Percentiles rank a stretch among this genome's conserved stretches.
Conservation (phyloP, 2,888 invertebrate genomes). For the Andrena marginata region DNA sequence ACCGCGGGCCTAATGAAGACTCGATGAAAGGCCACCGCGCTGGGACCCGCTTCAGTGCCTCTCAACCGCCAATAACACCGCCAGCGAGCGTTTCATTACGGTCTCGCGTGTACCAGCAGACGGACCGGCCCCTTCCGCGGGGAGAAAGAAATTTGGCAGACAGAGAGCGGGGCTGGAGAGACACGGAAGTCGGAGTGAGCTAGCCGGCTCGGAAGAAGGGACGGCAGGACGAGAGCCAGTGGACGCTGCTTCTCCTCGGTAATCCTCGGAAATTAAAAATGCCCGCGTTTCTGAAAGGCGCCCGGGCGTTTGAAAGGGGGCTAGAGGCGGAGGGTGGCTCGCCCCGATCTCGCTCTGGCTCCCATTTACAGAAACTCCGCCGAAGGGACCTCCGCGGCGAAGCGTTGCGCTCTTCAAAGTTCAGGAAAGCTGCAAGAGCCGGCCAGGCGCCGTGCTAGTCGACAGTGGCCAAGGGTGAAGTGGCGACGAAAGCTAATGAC, state of each 20-base stretch:
- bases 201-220: conserved; percentile 8
- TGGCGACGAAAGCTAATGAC: conserved; percentile 63
- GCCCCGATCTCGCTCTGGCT: conserved; percentile 61
- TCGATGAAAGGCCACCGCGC: conserved; percentile 83
- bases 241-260: conserved; percentile 53
- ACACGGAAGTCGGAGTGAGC: background rate
- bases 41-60: conserved; percentile 75
- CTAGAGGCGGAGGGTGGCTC: conserved; percentile 26
- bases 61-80: conserved; percentile 53
- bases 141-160: background rate
- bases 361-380: conserved; percentile 85
- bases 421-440: conserved; percentile 59
- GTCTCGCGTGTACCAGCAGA: background rate
- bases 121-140: background rate
- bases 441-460: conserved; percentile 34
- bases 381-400: conserved; percentile 81
- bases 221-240: conserved; percentile 43
- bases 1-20: conserved; percentile 84
- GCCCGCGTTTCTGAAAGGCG: conserved; percentile 75
- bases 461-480: conserved; percentile 53
- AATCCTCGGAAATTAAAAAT: conserved; percentile 84
- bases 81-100: background rate
- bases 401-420: conserved; percentile 74
- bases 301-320: conserved; percentile 23
- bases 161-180: background rate